A percentile compares a stretch with the other conserved stretches of the same genome.
Evolutionary conservation across 2,113 vertebrate genomes (phyloP).

Genomic region (Narcine bancroftii): DNA sequence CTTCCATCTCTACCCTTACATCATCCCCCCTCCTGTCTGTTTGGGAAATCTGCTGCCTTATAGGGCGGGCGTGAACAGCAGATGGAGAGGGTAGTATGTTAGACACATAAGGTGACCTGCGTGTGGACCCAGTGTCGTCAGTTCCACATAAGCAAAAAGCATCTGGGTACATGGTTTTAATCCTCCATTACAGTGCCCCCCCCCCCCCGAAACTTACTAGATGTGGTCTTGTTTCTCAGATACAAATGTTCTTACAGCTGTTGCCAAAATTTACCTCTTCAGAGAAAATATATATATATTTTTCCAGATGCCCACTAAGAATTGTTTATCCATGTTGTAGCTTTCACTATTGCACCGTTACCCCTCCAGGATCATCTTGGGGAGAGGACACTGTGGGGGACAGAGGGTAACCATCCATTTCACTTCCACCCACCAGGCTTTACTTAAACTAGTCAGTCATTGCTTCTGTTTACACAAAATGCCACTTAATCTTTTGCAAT

Average conservation of each 20-base stretch:
- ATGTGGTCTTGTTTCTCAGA: neutral
- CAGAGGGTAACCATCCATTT: neutral
- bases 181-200: too few relatives aligned
- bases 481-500: neutral
- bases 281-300: neutral
- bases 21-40: too few relatives aligned
- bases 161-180: too few relatives aligned
- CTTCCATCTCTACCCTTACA: too few relatives aligned
- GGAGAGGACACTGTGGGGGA: neutral
- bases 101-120: too few relatives aligned
- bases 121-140: too few relatives aligned
- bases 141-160: too few relatives aligned
- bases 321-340: neutral
- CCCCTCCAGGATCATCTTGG: too few relatives aligned
- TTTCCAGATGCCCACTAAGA: neutral
- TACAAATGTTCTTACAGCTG: neutral
- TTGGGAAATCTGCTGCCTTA: too few relatives aligned
- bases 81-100: too few relatives aligned
- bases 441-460: neutral
- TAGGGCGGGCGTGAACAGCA: too few relatives aligned
- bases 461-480: neutral
- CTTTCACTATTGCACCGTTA: neutral
- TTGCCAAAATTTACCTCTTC: neutral
- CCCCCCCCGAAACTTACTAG: neutral
- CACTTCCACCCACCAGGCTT: neutral